phyloP scores from a whole-genome alignment of 2,888 invertebrate species.

The Nasonia oneida region DNA sequence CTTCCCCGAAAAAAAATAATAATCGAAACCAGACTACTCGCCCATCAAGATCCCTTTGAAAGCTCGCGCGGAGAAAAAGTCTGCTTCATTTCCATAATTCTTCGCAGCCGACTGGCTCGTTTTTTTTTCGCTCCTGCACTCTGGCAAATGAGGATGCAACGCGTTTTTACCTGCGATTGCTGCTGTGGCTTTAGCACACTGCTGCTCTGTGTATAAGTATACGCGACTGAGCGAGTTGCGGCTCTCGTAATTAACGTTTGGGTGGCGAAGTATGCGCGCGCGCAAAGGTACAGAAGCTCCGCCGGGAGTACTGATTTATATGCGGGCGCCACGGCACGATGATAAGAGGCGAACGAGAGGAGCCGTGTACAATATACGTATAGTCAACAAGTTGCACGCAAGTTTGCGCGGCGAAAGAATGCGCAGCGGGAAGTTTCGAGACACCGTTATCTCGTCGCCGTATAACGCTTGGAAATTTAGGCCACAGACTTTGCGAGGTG shows the following conservation, averaged over 20 bases:
- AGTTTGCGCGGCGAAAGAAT: neutral
- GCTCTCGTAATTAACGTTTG: constrained; percentile 12
- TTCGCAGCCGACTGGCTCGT: constrained; percentile 7
- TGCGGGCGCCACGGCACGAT: neutral
- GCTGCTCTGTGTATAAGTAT: neutral
- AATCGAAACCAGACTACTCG: neutral
- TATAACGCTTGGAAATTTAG: neutral
- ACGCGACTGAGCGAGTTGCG: neutral
- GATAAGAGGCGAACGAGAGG: neutral
- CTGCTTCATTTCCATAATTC: constrained; percentile 64
- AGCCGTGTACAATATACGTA: neutral
- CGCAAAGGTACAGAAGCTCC: neutral
- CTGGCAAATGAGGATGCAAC: constrained; percentile 33
- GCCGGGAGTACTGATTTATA: neutral
- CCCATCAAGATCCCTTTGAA: neutral
- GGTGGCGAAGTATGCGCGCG: neutral
- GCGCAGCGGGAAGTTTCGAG: neutral
- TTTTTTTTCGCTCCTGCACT: constrained; percentile 41
- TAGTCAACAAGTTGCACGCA: neutral
- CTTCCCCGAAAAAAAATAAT: neutral
- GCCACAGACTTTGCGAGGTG: neutral
- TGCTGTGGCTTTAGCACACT: neutral
- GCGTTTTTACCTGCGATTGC: constrained; percentile 31
- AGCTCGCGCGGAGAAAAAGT: neutral
- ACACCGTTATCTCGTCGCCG: neutral